Evolutionary conservation across 2,797 vertebrate species (phyloP).

Genomic region (Helarctos malayanus): DNA sequence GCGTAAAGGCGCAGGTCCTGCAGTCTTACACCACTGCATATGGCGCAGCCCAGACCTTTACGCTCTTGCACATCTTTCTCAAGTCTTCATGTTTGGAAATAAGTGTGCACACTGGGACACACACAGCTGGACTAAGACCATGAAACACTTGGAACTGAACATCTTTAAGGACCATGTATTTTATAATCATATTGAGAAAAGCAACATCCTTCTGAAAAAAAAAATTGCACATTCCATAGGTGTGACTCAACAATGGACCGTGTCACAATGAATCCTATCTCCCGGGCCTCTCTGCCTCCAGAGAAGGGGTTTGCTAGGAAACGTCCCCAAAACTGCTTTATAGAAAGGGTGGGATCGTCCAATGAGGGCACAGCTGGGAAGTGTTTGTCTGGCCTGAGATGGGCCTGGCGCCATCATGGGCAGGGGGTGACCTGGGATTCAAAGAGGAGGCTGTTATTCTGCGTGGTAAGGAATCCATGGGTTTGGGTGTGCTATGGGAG

Average conservation of each 20-base stretch:
- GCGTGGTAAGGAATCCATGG: accelerated
- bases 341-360: accelerated
- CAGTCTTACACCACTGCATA: accelerated
- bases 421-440: too few relatives aligned
- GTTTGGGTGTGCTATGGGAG: accelerated
- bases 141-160: too few relatives aligned
- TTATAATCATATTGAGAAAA: background rate
- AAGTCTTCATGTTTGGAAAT: accelerated
- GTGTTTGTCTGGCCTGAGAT: accelerated
- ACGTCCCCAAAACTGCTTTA: too few relatives aligned
- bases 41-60: accelerated
- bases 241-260: accelerated
- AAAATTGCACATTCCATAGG: background rate
- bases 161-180: background rate
- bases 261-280: accelerated
- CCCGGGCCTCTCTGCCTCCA: background rate
- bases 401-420: accelerated
- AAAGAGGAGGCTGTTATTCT: accelerated
- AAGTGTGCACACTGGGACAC: accelerated
- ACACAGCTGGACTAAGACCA: accelerated
- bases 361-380: accelerated
- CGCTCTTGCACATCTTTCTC: accelerated
- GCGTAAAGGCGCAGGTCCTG: accelerated
- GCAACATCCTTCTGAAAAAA: background rate
- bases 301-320: too few relatives aligned